These are phyloP conservation scores for Catocala fraxini DNA, from an alignment of 2,888 invertebrate genomes.

Conservation along the genomic window DNA sequence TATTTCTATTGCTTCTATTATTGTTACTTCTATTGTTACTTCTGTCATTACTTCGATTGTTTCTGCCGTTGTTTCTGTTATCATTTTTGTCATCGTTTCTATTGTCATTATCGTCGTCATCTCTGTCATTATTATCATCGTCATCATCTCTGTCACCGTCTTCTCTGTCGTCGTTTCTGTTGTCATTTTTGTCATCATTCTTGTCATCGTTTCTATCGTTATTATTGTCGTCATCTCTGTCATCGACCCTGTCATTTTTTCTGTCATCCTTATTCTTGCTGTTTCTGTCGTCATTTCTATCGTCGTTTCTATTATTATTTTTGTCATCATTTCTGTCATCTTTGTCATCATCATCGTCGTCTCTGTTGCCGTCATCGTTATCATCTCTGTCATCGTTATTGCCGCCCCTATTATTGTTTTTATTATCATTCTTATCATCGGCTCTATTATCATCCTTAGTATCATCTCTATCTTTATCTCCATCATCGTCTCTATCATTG, in stretches of 20 bases:
- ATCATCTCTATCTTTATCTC: not conserved
- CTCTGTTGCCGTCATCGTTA: not conserved
- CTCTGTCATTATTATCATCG: not conserved
- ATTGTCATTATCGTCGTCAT: not conserved
- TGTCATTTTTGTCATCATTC: not conserved
- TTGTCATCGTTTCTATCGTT: not conserved
- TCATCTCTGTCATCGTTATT: not conserved
- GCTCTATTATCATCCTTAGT: not conserved
- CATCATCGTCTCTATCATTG: not conserved
- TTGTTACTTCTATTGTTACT: not conserved
- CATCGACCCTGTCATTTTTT: not conserved
- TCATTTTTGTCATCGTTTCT: not conserved
- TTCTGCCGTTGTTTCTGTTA: not conserved
- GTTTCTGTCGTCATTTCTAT: not conserved
- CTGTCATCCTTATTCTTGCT: no score
- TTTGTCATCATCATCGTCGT: not conserved
- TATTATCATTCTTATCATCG: not conserved
- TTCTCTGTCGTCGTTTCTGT: not conserved
- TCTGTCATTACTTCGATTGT: not conserved
- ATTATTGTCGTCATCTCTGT: not conserved
- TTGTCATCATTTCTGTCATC: not conserved
- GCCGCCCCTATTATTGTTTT: not conserved
- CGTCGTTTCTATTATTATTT: not conserved
- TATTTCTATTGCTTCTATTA: not conserved
- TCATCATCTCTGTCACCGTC: not conserved